Base-by-base conservation (phyloP, 2,113 vertebrate genomes). In the Plecotus auritus region DNA sequence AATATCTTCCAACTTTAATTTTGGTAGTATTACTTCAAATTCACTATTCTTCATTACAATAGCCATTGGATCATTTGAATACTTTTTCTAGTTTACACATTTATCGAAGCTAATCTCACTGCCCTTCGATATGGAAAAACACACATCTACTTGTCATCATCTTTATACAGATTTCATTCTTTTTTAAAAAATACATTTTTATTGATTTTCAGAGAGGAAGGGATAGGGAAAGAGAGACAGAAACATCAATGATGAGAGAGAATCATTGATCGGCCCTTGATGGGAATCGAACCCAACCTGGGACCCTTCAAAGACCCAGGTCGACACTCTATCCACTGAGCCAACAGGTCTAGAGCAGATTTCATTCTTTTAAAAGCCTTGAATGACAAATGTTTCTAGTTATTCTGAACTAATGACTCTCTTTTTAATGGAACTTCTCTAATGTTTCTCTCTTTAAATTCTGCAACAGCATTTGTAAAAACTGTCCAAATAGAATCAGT, bases 11-110 rank as follows among this genome's bases (percentile, higher is more conserved):
- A 89, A 80, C 20, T 91, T 91, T 64, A 89, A 70, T 96, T 96
- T 85, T 90, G 28, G 37, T 87, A 95, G 49, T 81, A 96, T 91
- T 85, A 94, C 84, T 93, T 93, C 59, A 95, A 94, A 88, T 54
- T 40, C 78, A 95, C 51, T 49, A 45, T 86, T 88, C 35, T 96
- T 73, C 94, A 93, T 23, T 93, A 72, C 37, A 51, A 51, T 56
- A 42, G n/a, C 5, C 59, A 82, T 74, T 89, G 81, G 93, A 81
- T 72, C 32, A 88, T 90, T 32, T 81, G 32, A 96, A 94, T 94
- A 28, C n/a, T 83, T 97, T 96, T 92, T 82, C 72, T 85, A 78
- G 32, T 85, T 88, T 93, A 73, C 83, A 88, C 30, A 20, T 49
- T 18, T 77, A 77, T 49, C 45, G 20, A 70, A 93, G 86, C 81